These are phyloP conservation scores for Phyllotis vaccarum DNA, from an alignment of 2,797 vertebrate genomes.

Conservation along the genomic window DNA sequence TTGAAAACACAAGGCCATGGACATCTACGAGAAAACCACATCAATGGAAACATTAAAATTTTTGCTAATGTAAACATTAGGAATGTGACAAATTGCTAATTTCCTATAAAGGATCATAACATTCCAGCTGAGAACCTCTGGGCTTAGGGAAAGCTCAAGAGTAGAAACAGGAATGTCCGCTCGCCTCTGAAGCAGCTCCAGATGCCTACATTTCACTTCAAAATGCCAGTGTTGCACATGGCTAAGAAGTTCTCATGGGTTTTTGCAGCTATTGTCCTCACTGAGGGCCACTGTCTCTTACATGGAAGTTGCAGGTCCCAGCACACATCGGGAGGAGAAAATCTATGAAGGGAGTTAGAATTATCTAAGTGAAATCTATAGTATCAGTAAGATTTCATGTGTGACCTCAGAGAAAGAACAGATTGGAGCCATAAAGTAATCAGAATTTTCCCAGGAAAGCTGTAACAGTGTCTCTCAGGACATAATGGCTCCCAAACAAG, in stretches of 20 bases:
- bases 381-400: neutral
- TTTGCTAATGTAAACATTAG: constrained; percentile 75
- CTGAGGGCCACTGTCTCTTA: neutral
- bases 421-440: constrained; percentile 39
- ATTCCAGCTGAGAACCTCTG: constrained; percentile 55
- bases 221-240: constrained; percentile 21
- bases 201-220: constrained; percentile 16
- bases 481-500: accelerated
- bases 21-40: constrained; percentile 78
- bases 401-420: constrained; percentile 38
- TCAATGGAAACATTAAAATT: constrained; percentile 69
- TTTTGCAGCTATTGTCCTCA: neutral
- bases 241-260: neutral
- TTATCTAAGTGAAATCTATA: constrained; percentile 35
- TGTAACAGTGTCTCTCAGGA: neutral
- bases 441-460: neutral
- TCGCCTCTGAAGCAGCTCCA: neutral
- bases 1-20: constrained; percentile 65
- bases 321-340: neutral
- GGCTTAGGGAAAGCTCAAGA: neutral
- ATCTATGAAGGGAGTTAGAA: neutral
- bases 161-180: neutral
- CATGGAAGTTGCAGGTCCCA: neutral
- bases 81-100: constrained; percentile 80
- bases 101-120: constrained; percentile 73